These are phyloP conservation scores for Cavia aperea DNA, from an alignment of 2,113 vertebrate genomes.

Conservation along the genomic window DNA sequence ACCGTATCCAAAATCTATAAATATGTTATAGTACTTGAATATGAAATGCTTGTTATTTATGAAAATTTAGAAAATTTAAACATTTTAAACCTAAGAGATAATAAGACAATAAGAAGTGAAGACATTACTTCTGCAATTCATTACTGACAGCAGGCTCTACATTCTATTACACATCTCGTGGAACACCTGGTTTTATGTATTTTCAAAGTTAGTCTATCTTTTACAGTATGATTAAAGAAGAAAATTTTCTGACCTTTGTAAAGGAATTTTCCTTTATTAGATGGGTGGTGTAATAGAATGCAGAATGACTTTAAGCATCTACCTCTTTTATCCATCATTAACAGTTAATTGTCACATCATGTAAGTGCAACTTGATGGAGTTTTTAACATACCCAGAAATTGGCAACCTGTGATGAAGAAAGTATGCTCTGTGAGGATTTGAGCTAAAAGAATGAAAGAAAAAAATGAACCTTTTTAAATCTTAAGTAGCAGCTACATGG, in stretches of 20 bases:
- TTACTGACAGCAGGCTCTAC: background rate
- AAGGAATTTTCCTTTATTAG: slow-evolving; percentile 44
- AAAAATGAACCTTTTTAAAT: slow-evolving; percentile 49
- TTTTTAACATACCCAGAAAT: slow-evolving; percentile 57
- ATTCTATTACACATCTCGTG: slow-evolving; percentile 5
- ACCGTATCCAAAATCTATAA: background rate
- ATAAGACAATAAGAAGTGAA: background rate
- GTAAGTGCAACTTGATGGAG: slow-evolving; percentile 52
- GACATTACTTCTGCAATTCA: background rate
- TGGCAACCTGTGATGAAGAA: slow-evolving; percentile 54
- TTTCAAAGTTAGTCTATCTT: slow-evolving; percentile 58
- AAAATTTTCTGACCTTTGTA: slow-evolving; percentile 56
- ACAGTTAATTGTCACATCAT: slow-evolving; percentile 61
- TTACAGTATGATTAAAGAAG: slow-evolving; percentile 58
- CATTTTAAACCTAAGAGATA: slow-evolving; percentile 1
- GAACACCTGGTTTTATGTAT: slow-evolving; percentile 27
- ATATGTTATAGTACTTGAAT: background rate
- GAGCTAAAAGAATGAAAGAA: slow-evolving; percentile 41
- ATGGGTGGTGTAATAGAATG: slow-evolving; percentile 49
- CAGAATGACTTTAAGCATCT: slow-evolving; percentile 50
- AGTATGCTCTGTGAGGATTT: slow-evolving; percentile 18
- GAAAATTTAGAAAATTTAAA: background rate
- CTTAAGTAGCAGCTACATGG: slow-evolving; percentile 55
- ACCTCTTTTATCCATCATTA: slow-evolving; percentile 52
- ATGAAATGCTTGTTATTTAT: slow-evolving; percentile 34